Conservation (phyloP, 2,797 vertebrate species). For the Melanogrammus aeglefinus region DNA sequence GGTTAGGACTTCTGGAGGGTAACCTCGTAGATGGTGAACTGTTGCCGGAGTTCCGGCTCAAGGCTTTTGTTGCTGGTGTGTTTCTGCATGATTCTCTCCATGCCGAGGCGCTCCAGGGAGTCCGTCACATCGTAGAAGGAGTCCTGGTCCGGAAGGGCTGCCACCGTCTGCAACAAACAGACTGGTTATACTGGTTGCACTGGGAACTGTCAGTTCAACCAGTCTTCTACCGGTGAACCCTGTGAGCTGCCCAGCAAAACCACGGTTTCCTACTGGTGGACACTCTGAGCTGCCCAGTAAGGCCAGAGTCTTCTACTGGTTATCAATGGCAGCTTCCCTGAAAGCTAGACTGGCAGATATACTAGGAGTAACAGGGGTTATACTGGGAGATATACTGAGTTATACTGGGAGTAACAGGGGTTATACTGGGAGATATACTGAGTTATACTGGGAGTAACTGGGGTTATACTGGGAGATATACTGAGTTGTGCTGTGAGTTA, state of each 20-base stretch:
- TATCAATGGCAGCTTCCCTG: too few species aligned
- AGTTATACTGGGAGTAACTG: too few species aligned
- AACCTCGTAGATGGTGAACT: conserved; percentile 88
- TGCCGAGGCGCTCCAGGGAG: conserved; percentile 87
- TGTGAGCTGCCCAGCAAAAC: not conserved
- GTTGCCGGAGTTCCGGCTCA: conserved; percentile 80
- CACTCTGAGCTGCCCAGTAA: not conserved
- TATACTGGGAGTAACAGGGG: too few species aligned
- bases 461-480: too few species aligned
- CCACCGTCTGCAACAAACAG: conserved; percentile 74
- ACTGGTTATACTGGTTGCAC: not conserved
- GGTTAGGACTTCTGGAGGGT: not conserved
- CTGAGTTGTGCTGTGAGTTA: too few species aligned
- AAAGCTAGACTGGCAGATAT: not conserved
- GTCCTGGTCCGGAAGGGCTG: conserved; percentile 90
- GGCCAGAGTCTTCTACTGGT: not conserved
- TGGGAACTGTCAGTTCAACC: not conserved
- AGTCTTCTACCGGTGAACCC: not conserved
- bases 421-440: too few species aligned
- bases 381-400: too few species aligned
- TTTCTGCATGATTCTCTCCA: conserved; percentile 83
- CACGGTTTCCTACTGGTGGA: not conserved
- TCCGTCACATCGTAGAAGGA: conserved; percentile 93
- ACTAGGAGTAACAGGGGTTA: too few species aligned
- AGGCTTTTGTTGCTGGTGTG: conserved; percentile 75